Evolutionary conservation across 2,113 vertebrate species (phyloP).

Genomic region (Ovibos moschatus): DNA sequence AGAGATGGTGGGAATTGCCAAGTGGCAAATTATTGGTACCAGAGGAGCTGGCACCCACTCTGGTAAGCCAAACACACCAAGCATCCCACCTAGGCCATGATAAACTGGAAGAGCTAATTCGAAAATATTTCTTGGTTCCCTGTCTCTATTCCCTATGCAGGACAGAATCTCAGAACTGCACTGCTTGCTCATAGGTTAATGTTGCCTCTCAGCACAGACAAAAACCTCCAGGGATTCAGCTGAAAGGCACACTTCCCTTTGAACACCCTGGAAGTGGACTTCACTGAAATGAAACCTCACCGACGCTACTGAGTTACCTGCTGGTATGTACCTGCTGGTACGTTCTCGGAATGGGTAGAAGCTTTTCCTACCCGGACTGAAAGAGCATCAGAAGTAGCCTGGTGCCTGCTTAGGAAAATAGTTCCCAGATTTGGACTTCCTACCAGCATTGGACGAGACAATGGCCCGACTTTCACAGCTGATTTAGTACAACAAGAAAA

Average conservation of each 20-base stretch:
- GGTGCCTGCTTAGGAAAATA: not conserved
- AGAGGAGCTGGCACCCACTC: not conserved
- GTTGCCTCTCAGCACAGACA: not conserved
- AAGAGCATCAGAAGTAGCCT: not conserved
- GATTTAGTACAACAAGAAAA: not conserved
- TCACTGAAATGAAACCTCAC: not conserved
- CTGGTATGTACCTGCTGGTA: no score
- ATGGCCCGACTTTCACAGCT: not conserved
- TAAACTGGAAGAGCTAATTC: not conserved
- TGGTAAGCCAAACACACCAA: not conserved
- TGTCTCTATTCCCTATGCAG: not conserved
- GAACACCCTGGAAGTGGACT: not conserved
- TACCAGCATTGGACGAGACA: not conserved
- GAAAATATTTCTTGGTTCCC: not conserved
- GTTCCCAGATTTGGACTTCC: not conserved
- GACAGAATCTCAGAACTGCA: not conserved
- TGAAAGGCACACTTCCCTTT: not conserved
- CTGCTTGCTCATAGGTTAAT: not conserved
- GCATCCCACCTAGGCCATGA: not conserved
- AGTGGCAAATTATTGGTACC: not conserved
- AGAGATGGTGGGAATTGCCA: not conserved
- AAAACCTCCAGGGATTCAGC: not conserved
- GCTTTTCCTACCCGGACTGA: not conserved
- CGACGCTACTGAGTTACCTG: rapidly evolving
- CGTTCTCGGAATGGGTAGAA: not conserved